These are phyloP conservation scores for Platycnemis pennipes DNA, from an alignment of 2,888 invertebrate species.

Conservation along the genomic window DNA sequence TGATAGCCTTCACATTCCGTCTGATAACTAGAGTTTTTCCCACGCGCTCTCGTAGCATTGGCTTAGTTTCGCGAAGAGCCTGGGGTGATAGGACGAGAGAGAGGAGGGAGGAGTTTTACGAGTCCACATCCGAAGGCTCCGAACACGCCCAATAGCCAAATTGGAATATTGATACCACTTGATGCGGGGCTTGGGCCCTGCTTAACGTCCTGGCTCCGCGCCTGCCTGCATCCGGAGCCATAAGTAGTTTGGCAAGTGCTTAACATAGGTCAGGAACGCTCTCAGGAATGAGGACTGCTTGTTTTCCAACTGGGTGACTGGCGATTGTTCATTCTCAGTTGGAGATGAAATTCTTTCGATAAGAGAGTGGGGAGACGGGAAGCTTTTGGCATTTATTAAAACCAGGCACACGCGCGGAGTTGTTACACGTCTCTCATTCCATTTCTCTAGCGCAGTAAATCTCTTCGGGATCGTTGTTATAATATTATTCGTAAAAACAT, in stretches of 20 bases:
- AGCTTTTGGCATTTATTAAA: not conserved
- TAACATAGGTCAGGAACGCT: not conserved
- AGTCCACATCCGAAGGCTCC: too few species aligned
- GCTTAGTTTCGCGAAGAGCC: too few species aligned
- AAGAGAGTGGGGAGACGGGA: not conserved
- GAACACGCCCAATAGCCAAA: not conserved
- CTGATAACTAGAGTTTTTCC: too few species aligned
- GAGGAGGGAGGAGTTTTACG: too few species aligned
- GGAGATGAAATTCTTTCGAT: conserved; percentile 13
- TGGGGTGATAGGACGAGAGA: too few species aligned
- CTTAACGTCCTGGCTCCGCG: not conserved
- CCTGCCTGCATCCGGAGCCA: not conserved
- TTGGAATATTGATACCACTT: not conserved
- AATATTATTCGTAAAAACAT: too few species aligned
- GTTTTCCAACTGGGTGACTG: not conserved
- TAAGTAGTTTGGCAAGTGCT: not conserved
- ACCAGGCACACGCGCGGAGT: not conserved
- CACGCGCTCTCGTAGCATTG: too few species aligned
- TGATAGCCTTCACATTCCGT: too few species aligned
- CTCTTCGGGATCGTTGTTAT: not conserved
- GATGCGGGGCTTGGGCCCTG: not conserved
- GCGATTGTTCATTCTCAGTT: not conserved
- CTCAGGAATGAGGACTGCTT: not conserved
- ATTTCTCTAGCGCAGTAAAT: not conserved
- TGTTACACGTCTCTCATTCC: not conserved